Percentiles rank a stretch among this genome's conserved stretches.
Evolutionary conservation across 2,113 vertebrate species (phyloP).

Genomic region (Amblyornis subalaris): DNA sequence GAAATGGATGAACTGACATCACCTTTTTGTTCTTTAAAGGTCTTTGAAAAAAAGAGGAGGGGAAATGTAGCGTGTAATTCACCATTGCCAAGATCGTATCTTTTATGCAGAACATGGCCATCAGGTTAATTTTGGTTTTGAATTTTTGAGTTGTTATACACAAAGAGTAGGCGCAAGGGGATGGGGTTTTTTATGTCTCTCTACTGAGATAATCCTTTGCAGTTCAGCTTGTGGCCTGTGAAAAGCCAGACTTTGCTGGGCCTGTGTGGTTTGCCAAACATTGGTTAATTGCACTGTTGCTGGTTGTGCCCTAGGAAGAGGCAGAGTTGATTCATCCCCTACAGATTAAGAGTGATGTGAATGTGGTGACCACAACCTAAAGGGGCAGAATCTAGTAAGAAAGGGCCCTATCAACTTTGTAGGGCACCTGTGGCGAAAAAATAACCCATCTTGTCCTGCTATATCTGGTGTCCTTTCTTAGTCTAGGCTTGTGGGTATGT

Average conservation of each 20-base stretch:
- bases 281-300: accelerated
- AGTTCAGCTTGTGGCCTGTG: neutral
- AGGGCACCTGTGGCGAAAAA: neutral
- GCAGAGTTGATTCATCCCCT: neutral
- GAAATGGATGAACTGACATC: neutral
- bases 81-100: neutral
- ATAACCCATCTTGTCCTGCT: neutral
- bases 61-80: neutral
- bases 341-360: neutral
- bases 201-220: neutral
- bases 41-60: neutral
- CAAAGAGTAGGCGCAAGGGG: neutral
- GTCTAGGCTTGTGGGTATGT: neutral
- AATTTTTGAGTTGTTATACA: neutral
- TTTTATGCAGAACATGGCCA: neutral
- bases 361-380: neutral
- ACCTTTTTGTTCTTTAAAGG: neutral
- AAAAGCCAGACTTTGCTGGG: neutral
- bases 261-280: neutral
- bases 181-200: neutral
- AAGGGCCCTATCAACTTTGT: neutral
- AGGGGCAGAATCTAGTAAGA: neutral
- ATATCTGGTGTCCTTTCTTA: neutral
- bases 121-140: neutral
- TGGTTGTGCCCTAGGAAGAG: neutral